Percentiles rank a stretch among this genome's conserved stretches.
Conservation (phyloP, 2,797 vertebrate species). For the Caiman crocodilus region DNA sequence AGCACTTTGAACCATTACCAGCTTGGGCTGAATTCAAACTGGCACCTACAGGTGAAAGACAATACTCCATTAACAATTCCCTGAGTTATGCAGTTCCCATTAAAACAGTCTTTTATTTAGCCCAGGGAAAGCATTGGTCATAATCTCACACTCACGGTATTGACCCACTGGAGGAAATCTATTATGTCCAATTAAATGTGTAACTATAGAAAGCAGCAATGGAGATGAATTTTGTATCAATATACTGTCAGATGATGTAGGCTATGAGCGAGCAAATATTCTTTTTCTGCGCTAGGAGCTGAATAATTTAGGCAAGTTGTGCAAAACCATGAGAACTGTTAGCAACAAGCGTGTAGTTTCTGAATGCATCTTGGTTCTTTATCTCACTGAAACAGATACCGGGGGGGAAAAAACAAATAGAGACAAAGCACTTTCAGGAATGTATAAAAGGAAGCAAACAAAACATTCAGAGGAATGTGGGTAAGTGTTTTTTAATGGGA, state of each 20-base stretch:
- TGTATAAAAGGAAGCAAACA: slow-evolving; percentile 23
- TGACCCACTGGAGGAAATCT: background rate
- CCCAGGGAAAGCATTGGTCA: background rate
- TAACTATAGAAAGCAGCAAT: slow-evolving; percentile 40
- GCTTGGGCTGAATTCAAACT: slow-evolving; percentile 27
- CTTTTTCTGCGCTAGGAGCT: slow-evolving; percentile 34
- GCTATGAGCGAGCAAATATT: background rate
- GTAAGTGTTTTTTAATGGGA: slow-evolving; percentile 32
- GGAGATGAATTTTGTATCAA: background rate
- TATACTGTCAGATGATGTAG: slow-evolving; percentile 8
- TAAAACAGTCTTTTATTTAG: slow-evolving; percentile 3
- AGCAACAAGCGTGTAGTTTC: background rate
- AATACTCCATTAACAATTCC: slow-evolving; percentile 3
- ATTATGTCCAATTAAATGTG: slow-evolving; percentile 5
- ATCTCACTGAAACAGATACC: slow-evolving; percentile 61
- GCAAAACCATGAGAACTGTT: background rate
- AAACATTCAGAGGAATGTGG: slow-evolving; percentile 33
- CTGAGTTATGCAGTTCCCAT: background rate
- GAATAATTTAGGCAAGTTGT: slow-evolving; percentile 16
- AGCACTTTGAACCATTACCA: background rate
- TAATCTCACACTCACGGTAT: slow-evolving; percentile 62
- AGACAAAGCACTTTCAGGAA: slow-evolving; percentile 53
- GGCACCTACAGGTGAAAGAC: slow-evolving; percentile 1
- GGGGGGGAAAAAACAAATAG: background rate
- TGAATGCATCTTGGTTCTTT: slow-evolving; percentile 55